Evolutionary conservation across 2,888 invertebrate species (phyloP).

Genomic region (Ichneumoninae sp.): DNA sequence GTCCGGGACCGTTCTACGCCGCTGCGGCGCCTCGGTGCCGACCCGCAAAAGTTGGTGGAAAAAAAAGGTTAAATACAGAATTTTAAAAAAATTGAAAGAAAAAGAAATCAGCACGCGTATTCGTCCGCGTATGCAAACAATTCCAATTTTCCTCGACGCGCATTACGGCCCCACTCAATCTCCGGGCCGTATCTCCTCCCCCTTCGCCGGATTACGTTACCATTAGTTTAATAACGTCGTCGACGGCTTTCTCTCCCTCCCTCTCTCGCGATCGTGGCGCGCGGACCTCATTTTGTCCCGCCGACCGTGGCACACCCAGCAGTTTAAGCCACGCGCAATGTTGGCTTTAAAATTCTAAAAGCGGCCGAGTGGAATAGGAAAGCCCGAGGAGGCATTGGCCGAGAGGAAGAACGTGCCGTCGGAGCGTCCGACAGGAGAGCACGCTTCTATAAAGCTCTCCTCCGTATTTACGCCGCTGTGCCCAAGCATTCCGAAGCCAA

Average conservation of each 20-base stretch:
- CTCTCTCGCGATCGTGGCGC: background rate
- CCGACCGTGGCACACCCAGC: background rate
- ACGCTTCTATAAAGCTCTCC: slow-evolving; percentile 51
- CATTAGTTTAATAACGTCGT: slow-evolving; percentile 57
- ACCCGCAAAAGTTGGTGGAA: background rate
- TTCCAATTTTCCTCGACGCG: slow-evolving; percentile 48
- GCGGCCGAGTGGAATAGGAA: slow-evolving; percentile 25
- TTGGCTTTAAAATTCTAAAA: slow-evolving; percentile 32
- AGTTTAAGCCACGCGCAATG: slow-evolving; percentile 13
- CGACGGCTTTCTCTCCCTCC: slow-evolving; percentile 6
- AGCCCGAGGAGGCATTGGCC: slow-evolving; percentile 5
- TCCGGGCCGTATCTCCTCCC: background rate
- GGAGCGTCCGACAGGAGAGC: slow-evolving; percentile 13
- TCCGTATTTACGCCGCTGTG: slow-evolving; percentile 30
- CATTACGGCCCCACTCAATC: slow-evolving; percentile 45
- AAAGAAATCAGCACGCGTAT: slow-evolving; percentile 37
- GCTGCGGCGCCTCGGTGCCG: background rate
- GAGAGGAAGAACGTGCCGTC: slow-evolving; percentile 24
- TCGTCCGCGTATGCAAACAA: slow-evolving; percentile 45
- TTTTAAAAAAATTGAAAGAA: slow-evolving; percentile 10
- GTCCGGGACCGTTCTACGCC: slow-evolving; percentile 11
- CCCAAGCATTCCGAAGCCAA: slow-evolving; percentile 42
- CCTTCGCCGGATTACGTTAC: slow-evolving; percentile 40
- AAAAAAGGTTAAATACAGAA: background rate
- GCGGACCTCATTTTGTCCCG: slow-evolving; percentile 17